phyloP scores from a whole-genome alignment of 2,888 invertebrate genomes.

The Agapetus fuscipes region DNA sequence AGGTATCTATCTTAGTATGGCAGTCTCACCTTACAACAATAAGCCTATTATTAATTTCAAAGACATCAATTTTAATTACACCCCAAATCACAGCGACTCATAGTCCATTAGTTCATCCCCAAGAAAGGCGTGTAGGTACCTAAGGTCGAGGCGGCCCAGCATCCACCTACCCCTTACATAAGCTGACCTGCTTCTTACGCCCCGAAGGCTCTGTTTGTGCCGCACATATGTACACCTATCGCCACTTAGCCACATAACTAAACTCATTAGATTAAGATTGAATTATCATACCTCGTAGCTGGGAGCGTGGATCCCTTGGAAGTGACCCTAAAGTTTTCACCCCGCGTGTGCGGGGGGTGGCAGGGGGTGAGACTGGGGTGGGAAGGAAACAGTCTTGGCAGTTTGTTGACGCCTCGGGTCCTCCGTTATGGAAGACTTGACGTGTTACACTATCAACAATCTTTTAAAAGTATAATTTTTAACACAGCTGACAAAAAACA shows the following conservation, averaged over 20 bases:
- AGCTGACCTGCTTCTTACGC: too few relatives aligned
- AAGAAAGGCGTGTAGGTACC: not conserved
- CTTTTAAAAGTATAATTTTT: too few relatives aligned
- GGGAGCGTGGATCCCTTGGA: constrained; percentile 13
- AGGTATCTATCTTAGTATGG: too few relatives aligned
- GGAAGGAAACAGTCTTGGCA: not conserved
- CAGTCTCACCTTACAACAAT: too few relatives aligned
- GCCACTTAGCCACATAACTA: constrained; percentile 20
- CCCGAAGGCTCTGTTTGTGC: too few relatives aligned
- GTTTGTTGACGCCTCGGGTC: constrained; percentile 2
- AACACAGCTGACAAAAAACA: too few relatives aligned
- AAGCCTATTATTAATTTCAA: not conserved
- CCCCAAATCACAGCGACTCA: not conserved
- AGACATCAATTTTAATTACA: not conserved
- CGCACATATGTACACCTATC: constrained; percentile 17
- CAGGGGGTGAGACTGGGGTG: not conserved
- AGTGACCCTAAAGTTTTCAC: constrained; percentile 20
- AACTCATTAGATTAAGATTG: constrained; percentile 22
- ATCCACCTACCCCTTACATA: constrained; percentile 1
- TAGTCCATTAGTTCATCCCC: constrained; percentile 5
- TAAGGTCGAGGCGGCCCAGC: too few relatives aligned
- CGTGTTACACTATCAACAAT: too few relatives aligned
- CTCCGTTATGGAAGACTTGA: not conserved
- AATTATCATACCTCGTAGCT: constrained; percentile 21
- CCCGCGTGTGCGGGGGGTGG: not conserved